phyloP scores from a whole-genome alignment of 2,888 invertebrate species.

The Megalurothrips usitatus region DNA sequence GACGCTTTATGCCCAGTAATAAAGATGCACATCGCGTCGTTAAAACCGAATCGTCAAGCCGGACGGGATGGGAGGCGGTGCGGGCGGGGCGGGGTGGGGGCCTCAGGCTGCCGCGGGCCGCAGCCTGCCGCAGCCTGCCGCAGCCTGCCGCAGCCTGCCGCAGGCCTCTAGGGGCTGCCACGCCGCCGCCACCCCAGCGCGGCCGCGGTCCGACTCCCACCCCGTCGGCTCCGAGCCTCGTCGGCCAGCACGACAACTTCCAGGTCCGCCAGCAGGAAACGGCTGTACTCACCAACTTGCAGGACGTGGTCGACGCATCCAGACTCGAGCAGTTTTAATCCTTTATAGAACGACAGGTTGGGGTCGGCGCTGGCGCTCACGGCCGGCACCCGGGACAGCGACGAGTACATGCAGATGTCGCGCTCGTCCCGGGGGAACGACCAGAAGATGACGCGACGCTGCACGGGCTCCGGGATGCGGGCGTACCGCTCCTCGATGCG shows the following conservation, averaged over 20 bases:
- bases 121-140: background rate
- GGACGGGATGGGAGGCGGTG: constrained; percentile 24
- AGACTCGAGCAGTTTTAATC: constrained; percentile 74
- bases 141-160: background rate
- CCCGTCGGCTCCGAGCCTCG: too few relatives aligned
- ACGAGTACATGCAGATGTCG: constrained; percentile 87
- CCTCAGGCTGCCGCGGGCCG: background rate
- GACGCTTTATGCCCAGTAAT: constrained; percentile 9
- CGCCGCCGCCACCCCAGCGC: too few relatives aligned
- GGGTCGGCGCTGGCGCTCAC: constrained; percentile 49
- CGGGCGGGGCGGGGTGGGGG: constrained; percentile 25
- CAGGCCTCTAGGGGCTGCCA: background rate
- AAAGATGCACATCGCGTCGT: constrained; percentile 23
- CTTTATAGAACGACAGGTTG: constrained; percentile 80
- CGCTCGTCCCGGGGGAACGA: constrained; percentile 82
- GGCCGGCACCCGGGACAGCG: constrained; percentile 58
- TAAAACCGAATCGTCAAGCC: constrained; percentile 22
- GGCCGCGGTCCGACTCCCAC: too few relatives aligned
- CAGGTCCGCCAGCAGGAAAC: too few relatives aligned
- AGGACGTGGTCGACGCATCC: constrained; percentile 80
- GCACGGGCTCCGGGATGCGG: constrained; percentile 84
- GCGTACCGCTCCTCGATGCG: constrained; percentile 81
- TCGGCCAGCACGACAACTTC: too few relatives aligned
- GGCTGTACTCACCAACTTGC: constrained; percentile 71
- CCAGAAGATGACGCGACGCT: constrained; percentile 82